A percentile compares a stretch with the other conserved stretches of the same genome.
Evolutionary conservation across 2,113 vertebrate genomes (phyloP).

Genomic region (Brachirus orientalis): DNA sequence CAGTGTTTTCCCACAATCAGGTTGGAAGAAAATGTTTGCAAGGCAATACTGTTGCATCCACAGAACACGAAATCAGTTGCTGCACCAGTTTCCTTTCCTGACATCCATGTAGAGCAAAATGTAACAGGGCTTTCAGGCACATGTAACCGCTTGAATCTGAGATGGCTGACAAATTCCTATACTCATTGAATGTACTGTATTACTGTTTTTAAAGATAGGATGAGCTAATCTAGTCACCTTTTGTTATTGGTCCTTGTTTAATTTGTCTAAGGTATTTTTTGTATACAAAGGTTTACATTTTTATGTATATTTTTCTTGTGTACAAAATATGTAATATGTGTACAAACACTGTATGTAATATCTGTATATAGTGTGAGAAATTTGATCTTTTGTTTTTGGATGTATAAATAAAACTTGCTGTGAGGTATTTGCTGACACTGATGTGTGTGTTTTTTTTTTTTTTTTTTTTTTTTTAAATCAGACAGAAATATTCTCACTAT

Average conservation of each 20-base stretch:
- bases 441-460: slow-evolving; percentile 3
- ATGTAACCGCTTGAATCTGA: slow-evolving; percentile 87
- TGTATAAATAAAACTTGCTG: slow-evolving; percentile 99
- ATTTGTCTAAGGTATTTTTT: slow-evolving; percentile 99
- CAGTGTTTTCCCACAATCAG: slow-evolving; percentile 26
- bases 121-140: slow-evolving; percentile 81
- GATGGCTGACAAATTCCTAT: slow-evolving; percentile 90
- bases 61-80: slow-evolving; percentile 87
- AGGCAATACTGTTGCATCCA: slow-evolving; percentile 77
- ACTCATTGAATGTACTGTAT: slow-evolving; percentile 99
- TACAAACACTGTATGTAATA: slow-evolving; percentile 99
- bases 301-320: slow-evolving; percentile 99
- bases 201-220: slow-evolving; percentile 93
- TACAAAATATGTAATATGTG: slow-evolving; percentile 99
- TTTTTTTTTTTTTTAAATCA: background rate
- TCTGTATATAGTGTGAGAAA: slow-evolving; percentile 99
- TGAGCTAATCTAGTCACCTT: slow-evolving; percentile 98
- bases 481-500: too few species aligned
- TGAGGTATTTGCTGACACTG: slow-evolving; percentile 86
- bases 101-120: slow-evolving; percentile 74
- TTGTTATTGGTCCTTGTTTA: slow-evolving; percentile 99
- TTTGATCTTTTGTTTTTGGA: slow-evolving; percentile 98
- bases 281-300: slow-evolving; percentile 99
- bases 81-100: slow-evolving; percentile 63
- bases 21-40: slow-evolving; percentile 51